phyloP scores from a whole-genome alignment of 2,113 vertebrate genomes.

The Dendrocopos noguchii region DNA sequence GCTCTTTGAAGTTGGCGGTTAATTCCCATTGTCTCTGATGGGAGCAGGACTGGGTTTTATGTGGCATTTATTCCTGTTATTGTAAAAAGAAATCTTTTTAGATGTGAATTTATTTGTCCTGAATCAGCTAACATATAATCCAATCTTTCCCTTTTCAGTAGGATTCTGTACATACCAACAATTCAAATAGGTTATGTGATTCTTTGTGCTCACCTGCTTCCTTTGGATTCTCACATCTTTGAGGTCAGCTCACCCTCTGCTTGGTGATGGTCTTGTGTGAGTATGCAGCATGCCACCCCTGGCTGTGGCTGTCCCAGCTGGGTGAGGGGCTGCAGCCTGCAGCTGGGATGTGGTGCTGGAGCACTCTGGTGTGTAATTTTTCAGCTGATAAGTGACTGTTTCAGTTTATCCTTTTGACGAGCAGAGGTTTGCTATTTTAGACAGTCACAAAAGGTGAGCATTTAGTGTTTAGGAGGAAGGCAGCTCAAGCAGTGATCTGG shows the following conservation, averaged over 20 bases:
- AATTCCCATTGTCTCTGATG: constrained; percentile 65
- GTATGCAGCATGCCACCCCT: not conserved
- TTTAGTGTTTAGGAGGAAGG: not conserved
- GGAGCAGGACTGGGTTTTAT: constrained; percentile 36
- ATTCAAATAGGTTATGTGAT: not conserved
- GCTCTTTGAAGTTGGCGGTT: constrained; percentile 65
- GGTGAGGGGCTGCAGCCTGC: not conserved
- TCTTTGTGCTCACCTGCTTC: not conserved
- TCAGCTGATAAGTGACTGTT: constrained; percentile 39
- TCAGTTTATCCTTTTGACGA: constrained; percentile 53
- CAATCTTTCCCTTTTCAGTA: not conserved
- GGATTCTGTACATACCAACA: not conserved
- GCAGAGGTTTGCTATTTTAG: constrained; percentile 47
- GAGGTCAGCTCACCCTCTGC: not conserved
- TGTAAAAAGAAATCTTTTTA: constrained; percentile 25
- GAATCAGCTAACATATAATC: not conserved
- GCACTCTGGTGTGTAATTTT: not conserved
- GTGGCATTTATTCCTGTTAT: constrained; percentile 34
- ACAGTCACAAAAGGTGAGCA: constrained; percentile 52
- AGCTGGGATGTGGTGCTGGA: not conserved
- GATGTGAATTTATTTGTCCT: constrained; percentile 28
- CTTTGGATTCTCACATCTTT: not conserved
- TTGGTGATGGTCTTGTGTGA: not conserved
- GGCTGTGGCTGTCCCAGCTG: not conserved
- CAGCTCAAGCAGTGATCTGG: constrained; percentile 44